Evolutionary conservation across 2,113 vertebrate genomes (phyloP), one percentile per base, ranked within the genome.

Genomic region (Hassar affinis): DNA sequence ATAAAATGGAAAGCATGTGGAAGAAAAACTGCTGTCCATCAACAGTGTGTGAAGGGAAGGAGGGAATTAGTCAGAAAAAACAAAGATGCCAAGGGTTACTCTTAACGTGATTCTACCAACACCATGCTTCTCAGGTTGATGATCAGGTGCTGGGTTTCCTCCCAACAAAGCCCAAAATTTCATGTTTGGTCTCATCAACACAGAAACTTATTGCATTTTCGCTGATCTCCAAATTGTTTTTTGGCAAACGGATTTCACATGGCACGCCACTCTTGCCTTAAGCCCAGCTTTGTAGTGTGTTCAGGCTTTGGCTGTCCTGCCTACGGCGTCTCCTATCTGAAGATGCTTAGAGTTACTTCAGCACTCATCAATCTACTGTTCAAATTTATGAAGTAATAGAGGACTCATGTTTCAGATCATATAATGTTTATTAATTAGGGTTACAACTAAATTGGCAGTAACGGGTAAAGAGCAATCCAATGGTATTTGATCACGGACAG

Each of bases 381-480:
- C 30, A 79, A 30, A 77, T 81, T 22, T 42, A 66, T 77, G 15
- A n/a, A 68, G 59, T 27, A 61, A 20, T 54, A 76, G 27, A 45
- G 12, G 25, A 62, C 4, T 57, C 47, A 59, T 15, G 35, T 22
- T 75, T 59, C 27, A 61, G 54, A 78, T 77, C 72, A 59, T 62
- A 64, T 61, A 66, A 72, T 71, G 81, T 86, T 86, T 86, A 86
- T 86, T 86, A 86, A 83, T 86, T 86, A 83, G 30, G 61, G 56
- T 79, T 82, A 82, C 35, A 82, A 71, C 59, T 79, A 79, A 5
- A 38, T 71, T 86, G 79, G 74, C 80, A 82, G 51, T 78, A 74
- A 79, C 59, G 17, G 78, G 76, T 33, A 83, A 79, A 62, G 38
- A 66, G 68, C 76, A 86, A 51, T 71, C 56, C 38, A 83, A 79